Evolutionary conservation across 2,888 invertebrate species (phyloP), one percentile per base, ranked within the genome.

Genomic region (Cabera pusaria): DNA sequence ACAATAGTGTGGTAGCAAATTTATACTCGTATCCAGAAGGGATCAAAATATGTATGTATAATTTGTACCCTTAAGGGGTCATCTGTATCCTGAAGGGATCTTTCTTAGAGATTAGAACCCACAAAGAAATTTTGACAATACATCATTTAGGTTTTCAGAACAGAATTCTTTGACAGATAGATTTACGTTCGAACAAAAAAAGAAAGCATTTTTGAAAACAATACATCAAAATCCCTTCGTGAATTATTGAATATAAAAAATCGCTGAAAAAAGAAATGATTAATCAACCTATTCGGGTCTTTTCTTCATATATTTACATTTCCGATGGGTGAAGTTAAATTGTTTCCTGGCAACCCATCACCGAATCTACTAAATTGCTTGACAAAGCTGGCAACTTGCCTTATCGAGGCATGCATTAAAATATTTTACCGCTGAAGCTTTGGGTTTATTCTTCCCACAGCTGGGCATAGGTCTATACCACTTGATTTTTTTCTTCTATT

Each of bases 261-360:
- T 25, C 3, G 57, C 65, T 66, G 65, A 58, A 65, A 64, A 50
- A 50, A 33, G 53, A 61, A 35, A 24, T 6, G 1, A 61, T 61
- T 63, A 57, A 56, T 61, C 27, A 26, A 12, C 44, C 34, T 44
- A 39, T 14, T 49, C 24, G 26, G 26, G 31, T 26, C 8, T 36
- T 41, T 38, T 43, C 31, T 10, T 11, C 14, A 19, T 25, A 1
- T 42, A 42, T 42, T 35, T 42, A 42, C 41, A 42, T 10, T 20
- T 16, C 24, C 6, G 6, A 1, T 31, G 5, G 20, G 19, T 21
- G n/a, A n/a, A n/a, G n/a, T 17, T 9, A 8, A 14, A 26, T 34
- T 26, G 24, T 3, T 0, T 9, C 12, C 12, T 5, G 21, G 14
- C 27, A 47, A 49, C 57, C 70, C 70, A 54, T 59, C 70, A 70